Base-by-base conservation (phyloP, 2,888 invertebrate genomes). In the Deilephila porcellus region DNA sequence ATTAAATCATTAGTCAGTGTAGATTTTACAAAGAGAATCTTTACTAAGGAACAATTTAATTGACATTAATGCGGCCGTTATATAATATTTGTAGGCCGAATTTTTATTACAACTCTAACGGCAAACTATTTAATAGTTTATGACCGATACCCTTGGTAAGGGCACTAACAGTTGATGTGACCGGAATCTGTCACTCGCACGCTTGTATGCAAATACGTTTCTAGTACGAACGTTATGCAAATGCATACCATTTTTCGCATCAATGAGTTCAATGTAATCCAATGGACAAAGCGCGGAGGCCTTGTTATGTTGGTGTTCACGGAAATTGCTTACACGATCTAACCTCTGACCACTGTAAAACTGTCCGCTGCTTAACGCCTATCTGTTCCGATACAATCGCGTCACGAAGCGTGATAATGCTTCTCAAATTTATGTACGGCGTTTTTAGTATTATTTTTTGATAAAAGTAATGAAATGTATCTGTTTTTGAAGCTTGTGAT, bases 191-290 rank as follows among this genome's bases (percentile, higher is more conserved):
- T 84, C 85, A 85, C 76, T 80, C 72, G 78, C 75, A 78, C 80
- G 80, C 77, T 83, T 81, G 80, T 83, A 85, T 87, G 86, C 83
- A 86, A 87, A 88, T 85, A 73, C 71, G 72, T 60, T 56, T 72
- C 72, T 32, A 67, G 34, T 34, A 73, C 52, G 59, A 70, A 76
- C 74, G 73, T 72, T 80, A 84, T 84, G 83, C 80, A 83, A 83
- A 84, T 82, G 74, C 71, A 79, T 80, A 76, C 25, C 76, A 82
- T 79, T 79, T 82, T 78, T 76, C 76, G 79, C 80, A 78, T 78
- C 78, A 78, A 79, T 79, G 76, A 77, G 74, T 80, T 76, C 78
- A 73, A 74, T 75, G 76, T 73, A 77, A 73, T 83, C 79, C 75
- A 67, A 71, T 75, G 34, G 34, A 72, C 62, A 72, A 72, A 17